Base-by-base conservation (phyloP, 2,113 vertebrate species). In the Leuciscus idus region DNA sequence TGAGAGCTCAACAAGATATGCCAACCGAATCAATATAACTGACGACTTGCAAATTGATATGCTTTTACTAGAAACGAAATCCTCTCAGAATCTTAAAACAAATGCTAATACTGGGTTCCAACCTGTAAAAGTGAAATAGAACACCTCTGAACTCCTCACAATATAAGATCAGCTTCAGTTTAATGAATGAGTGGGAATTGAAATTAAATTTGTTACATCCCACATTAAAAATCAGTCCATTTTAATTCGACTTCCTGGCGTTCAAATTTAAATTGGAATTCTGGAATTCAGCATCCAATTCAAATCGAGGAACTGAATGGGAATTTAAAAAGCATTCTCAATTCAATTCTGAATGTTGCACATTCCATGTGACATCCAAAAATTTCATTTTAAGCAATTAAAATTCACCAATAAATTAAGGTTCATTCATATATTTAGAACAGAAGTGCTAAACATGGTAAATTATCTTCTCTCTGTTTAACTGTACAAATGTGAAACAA, bases 1-100 rank as follows among this genome's bases (percentile, higher is more conserved):
- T 43, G n/a, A 85, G 62, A 70, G 55, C 48, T 68, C 75, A 88
- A 30, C 57, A 84, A 64, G 76, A 84, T 80, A 88, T 86, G 73
- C 70, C 80, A 86, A 83, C 66, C 30, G 39, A 77, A 84, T 84
- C 81, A 77, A 70, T 87, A 66, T 28, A 62, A 57, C 79, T 84
- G 73, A 61, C 23, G 79, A 66, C 36, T n/a, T 52, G 48, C 55
- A 75, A 79, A 73, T 21, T 39, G 81, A 82, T 36, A 36, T 68
- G 48, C 74, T 36, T 72, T 46, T 66, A 26, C 68, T 84, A 33
- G 59, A 62, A 62, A 66, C 13, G 10, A 39, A 74, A 39, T 30
- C 80, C 23, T 28, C 7, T 50, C 23, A 11, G 13, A 39, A 64
- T 62, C 62, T 84, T 21, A 72, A 72, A 72, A 23, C 68, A 39